Base-by-base conservation (phyloP, 2,888 invertebrate species). In the Lasioglossum lativentre region DNA sequence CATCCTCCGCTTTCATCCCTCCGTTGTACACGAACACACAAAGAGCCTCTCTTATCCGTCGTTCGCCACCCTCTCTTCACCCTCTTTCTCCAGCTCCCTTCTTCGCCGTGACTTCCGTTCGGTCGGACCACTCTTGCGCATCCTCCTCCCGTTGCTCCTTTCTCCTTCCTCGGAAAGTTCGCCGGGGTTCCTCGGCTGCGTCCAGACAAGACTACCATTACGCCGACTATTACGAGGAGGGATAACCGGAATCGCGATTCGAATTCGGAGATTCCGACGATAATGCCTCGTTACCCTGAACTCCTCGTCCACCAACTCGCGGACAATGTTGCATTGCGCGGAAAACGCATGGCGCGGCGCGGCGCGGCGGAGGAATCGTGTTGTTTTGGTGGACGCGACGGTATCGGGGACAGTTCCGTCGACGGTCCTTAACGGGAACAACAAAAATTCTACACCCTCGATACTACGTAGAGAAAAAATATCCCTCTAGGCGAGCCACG, bases 1-100 rank as follows among this genome's bases (percentile, higher is more conserved):
- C 93, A 93, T 92, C 93, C 93, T 93, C 91, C 92, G 92, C 93
- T 94, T 93, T 93, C 94, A 93, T 94, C 94, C 94, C 94, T 94
- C 94, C 93, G 92, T 89, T 91, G 90, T 90, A 82, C 86, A 86
- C 90, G 85, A 75, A 85, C 91, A 89, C 92, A 93, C 94, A 94
- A 94, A 93, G 93, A 92, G 91, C 91, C 91, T 92, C 88, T 92
- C 91, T 92, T 90, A 90, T 91, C 90, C 91, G 90, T 88, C 89
- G 86, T 92, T 89, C 91, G 81, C 90, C 87, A 83, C 90, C 90
- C 88, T 78, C 85, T 86, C 86, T 68, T 75, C 90, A 80, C 83
- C 85, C 87, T 45, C 45, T 90, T 87, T 90, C 85, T 90, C 86
- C 90, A 77, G 42, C 78, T 85, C 66, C 85, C 74, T 72, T 85